Conservation (phyloP, 23 tunicate genomes). For the Oikopleura dioica region DNA sequence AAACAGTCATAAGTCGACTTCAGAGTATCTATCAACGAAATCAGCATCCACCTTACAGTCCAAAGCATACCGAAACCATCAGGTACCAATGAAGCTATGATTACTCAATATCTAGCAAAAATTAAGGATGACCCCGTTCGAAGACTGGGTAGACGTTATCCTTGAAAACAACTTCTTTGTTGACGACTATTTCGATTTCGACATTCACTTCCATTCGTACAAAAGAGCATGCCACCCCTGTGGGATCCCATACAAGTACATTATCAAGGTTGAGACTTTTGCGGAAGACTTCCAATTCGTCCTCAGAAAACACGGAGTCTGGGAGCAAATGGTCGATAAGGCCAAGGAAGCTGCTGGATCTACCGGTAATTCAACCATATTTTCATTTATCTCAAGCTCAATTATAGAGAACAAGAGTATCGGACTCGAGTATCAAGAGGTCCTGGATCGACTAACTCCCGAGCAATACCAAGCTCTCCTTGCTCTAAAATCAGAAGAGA, state of each 20-base stretch:
- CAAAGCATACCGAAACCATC: not conserved
- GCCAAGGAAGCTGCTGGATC: not conserved
- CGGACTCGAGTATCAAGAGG: not conserved
- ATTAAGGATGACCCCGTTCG: not conserved
- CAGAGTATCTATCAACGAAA: not conserved
- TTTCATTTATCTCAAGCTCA: not conserved
- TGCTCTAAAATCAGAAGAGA: not conserved
- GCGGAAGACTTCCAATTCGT: not conserved
- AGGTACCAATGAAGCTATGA: too few relatives aligned
- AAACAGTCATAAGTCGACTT: not conserved
- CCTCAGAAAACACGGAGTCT: not conserved
- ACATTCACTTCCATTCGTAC: constrained; percentile 9
- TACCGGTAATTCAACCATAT: too few relatives aligned
- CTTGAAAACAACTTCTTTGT: not conserved
- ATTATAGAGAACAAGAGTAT: constrained; percentile 1
- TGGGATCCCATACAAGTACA: not conserved
- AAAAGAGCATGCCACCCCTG: not conserved
- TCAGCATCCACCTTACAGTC: not conserved
- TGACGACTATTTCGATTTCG: constrained; percentile 1
- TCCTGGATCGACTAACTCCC: not conserved
- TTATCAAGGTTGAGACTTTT: not conserved
- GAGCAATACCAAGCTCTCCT: not conserved
- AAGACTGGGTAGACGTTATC: not conserved
- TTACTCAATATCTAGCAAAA: too few relatives aligned
- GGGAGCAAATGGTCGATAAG: not conserved